These are phyloP conservation scores for Stramonita haemastoma DNA, from an alignment of 2,888 invertebrate species.

Conservation along the genomic window DNA sequence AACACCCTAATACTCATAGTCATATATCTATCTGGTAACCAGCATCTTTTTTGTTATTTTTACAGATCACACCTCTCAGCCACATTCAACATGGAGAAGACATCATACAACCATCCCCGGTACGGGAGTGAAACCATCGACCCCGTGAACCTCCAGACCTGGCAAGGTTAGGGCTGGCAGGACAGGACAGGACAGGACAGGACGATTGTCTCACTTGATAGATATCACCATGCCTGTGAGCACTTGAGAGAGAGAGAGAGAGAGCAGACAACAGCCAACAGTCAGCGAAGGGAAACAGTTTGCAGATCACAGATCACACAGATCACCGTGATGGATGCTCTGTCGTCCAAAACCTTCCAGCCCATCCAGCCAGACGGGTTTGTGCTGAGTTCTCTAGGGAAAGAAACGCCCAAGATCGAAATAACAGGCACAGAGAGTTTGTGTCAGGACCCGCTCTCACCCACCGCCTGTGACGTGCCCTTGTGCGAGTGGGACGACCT, in stretches of 20 bases:
- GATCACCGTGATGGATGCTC: not conserved
- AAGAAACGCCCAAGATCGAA: constrained; percentile 24
- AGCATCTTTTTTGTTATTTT: not conserved
- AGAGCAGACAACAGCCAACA: not conserved
- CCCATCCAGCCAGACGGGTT: constrained; percentile 20
- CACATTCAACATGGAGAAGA: not conserved
- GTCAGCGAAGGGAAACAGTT: not conserved
- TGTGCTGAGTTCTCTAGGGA: not conserved
- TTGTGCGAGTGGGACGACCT: constrained; percentile 1
- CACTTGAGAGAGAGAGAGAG: not conserved
- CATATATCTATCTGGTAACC: no score
- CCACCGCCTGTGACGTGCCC: not conserved
- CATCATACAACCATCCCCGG: not conserved
- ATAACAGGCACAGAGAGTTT: constrained; percentile 19
- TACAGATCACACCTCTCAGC: not conserved
- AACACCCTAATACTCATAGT: no score
- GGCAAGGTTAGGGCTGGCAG: no score
- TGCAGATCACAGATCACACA: not conserved
- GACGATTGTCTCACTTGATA: no score
- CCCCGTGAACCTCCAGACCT: no score
- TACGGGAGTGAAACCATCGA: not conserved
- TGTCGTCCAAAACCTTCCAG: constrained; percentile 15
- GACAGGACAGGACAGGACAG: no score
- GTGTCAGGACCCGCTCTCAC: constrained; percentile 2
- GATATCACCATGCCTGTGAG: not conserved